A percentile compares a stretch with the other conserved stretches of the same genome.
Conservation (phyloP, 2,888 invertebrate genomes). For the Eupithecia abbreviata region DNA sequence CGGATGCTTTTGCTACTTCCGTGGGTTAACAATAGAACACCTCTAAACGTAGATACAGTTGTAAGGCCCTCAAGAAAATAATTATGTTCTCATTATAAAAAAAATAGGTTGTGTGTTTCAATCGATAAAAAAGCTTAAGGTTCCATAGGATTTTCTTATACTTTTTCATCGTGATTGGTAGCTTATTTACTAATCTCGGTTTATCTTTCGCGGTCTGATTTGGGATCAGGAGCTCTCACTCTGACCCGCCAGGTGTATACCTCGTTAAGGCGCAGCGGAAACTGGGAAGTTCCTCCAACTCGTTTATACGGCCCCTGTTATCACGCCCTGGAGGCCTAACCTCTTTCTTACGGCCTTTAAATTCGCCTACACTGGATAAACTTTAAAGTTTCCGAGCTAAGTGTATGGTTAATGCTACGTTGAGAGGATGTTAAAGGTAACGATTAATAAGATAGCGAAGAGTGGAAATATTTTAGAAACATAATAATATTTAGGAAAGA, state of each 20-base stretch:
- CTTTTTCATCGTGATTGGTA: neutral
- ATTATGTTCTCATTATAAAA: neutral
- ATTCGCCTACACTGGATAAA: constrained; percentile 39
- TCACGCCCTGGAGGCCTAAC: constrained; percentile 69
- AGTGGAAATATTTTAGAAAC: neutral
- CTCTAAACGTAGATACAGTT: no score
- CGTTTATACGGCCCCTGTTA: constrained; percentile 65
- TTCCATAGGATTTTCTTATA: neutral
- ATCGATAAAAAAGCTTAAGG: neutral
- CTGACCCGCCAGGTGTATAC: constrained; percentile 50
- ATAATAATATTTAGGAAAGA: no score
- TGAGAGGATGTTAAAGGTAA: constrained; percentile 8
- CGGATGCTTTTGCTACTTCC: no score
- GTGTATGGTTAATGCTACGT: constrained; percentile 18
- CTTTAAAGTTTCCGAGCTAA: constrained; percentile 33
- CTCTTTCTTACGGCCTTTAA: constrained; percentile 58
- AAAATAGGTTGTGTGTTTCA: neutral
- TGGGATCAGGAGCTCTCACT: constrained; percentile 31
- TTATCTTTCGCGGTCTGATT: constrained; percentile 1
- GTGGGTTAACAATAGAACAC: no score
- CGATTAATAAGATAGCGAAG: neutral
- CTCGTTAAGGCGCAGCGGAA: constrained; percentile 61
- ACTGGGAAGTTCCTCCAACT: constrained; percentile 66
- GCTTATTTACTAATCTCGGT: neutral
- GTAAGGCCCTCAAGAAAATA: no score